Evolutionary conservation across 2,113 vertebrate genomes (phyloP).

Genomic region (Cryptomyrus ogoouensis): DNA sequence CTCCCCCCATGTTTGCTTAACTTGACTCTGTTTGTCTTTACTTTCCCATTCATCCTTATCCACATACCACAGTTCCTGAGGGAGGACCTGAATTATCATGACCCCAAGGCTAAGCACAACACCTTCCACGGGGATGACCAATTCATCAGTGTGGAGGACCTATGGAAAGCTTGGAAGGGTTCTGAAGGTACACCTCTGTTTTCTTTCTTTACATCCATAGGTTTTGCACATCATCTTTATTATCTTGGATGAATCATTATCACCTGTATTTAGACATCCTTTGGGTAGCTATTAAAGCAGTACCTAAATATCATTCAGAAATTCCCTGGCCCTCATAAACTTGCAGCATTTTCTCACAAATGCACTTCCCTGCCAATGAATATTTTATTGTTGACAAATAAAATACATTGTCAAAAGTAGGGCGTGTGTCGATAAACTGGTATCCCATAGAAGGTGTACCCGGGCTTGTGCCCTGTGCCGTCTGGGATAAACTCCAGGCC

Average conservation of each 20-base stretch:
- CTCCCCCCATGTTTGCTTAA: neutral
- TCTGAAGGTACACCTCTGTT: slow-evolving; percentile 74
- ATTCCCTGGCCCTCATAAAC: neutral
- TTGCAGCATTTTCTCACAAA: neutral
- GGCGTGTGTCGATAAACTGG: neutral
- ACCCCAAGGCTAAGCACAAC: slow-evolving; percentile 92
- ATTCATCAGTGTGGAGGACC: slow-evolving; percentile 92
- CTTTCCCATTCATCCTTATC: slow-evolving; percentile 21
- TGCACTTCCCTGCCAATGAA: neutral
- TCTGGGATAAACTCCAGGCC: neutral
- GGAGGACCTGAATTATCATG: slow-evolving; percentile 95
- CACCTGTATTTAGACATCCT: no score
- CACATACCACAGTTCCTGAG: slow-evolving; percentile 77
- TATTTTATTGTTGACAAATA: neutral
- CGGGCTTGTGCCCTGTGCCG: neutral
- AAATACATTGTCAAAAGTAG: neutral
- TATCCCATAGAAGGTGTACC: neutral
- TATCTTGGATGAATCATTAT: neutral
- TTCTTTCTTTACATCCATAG: neutral
- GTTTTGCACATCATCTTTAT: neutral
- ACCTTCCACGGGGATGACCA: slow-evolving; percentile 95
- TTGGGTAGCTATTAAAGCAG: neutral
- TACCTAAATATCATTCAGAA: neutral
- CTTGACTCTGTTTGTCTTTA: neutral
- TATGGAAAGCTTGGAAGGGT: slow-evolving; percentile 92